Conservation (phyloP, 2,888 invertebrate genomes). For the Invenusta paracnida region DNA sequence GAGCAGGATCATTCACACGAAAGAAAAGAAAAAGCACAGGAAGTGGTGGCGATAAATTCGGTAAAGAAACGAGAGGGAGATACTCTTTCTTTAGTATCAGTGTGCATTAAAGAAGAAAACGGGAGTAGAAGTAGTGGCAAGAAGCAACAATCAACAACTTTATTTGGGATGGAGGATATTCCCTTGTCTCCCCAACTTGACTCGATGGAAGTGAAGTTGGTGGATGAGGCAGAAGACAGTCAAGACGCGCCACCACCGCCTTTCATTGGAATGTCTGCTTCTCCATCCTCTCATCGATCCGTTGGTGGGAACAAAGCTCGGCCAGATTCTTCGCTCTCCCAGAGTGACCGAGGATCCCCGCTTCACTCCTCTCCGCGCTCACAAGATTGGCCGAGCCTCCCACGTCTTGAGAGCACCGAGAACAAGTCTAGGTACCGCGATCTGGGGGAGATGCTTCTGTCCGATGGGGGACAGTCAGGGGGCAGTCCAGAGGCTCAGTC, state of each 20-base stretch:
- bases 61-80: neutral
- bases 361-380: neutral
- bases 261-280: neutral
- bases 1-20: neutral
- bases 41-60: neutral
- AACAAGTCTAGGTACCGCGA: neutral
- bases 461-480: neutral
- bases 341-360: neutral
- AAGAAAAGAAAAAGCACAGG: neutral
- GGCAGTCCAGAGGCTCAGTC: neutral
- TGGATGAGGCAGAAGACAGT: neutral
- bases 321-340: neutral
- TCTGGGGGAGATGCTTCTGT: neutral
- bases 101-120: too few species aligned
- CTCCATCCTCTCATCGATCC: neutral
- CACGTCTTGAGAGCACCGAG: constrained; percentile 6
- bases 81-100: too few species aligned
- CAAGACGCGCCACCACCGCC: neutral
- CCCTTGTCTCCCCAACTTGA: neutral
- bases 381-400: neutral
- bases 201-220: neutral
- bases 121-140: too few species aligned
- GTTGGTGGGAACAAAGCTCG: neutral
- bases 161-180: constrained; percentile 3
- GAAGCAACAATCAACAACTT: too few species aligned